Conservation (phyloP, 2,888 invertebrate species). For the Spisula solida region DNA sequence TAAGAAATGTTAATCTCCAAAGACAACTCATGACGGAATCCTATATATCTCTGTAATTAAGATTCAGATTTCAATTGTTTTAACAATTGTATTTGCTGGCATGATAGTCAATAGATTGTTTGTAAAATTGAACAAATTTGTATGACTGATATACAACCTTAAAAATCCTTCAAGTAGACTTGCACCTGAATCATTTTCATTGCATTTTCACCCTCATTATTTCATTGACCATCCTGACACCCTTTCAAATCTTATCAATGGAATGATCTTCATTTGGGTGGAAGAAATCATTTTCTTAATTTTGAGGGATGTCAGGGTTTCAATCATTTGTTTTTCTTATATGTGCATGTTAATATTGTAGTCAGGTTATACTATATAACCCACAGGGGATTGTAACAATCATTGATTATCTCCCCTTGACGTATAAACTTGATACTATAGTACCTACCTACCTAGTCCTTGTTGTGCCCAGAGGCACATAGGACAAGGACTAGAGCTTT, state of each 20-base stretch:
- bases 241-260: not conserved
- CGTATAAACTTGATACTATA: too few species aligned
- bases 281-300: not conserved
- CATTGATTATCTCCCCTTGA: too few species aligned
- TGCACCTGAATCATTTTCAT: slow-evolving; percentile 1
- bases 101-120: too few species aligned
- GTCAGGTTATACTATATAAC: not conserved
- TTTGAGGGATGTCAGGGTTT: not conserved
- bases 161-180: slow-evolving; percentile 9
- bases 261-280: not conserved
- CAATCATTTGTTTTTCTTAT: not conserved
- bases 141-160: too few species aligned
- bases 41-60: not conserved
- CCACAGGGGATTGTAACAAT: too few species aligned
- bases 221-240: not conserved
- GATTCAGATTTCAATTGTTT: not conserved
- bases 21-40: too few species aligned
- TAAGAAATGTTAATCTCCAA: too few species aligned
- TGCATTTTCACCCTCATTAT: not conserved
- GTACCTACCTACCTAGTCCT: too few species aligned
- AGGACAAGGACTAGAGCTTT: too few species aligned
- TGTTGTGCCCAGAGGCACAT: too few species aligned
- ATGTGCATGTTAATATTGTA: slow-evolving; percentile 16
- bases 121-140: too few species aligned
- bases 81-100: not conserved